Evolutionary conservation across 2,888 invertebrate genomes (phyloP), one percentile per base, ranked within the genome.

Genomic region (Drosophila cyrtoloma): DNA sequence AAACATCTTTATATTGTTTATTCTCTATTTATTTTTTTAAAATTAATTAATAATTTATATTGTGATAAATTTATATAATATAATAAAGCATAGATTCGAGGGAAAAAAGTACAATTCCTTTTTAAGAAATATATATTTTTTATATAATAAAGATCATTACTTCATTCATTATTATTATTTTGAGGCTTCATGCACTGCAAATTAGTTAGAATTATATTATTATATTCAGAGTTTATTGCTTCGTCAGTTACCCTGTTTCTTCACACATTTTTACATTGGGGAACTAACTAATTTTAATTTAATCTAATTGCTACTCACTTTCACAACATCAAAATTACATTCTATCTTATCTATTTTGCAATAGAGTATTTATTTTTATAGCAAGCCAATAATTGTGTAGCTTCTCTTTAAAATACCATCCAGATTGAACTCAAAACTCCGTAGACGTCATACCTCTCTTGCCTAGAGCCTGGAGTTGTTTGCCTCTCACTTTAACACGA

Each of bases 381-480:
- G 14, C 22, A 47, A 47, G 14, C 14, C 14, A 47, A 16, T 7
- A 47, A 47, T 19, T 52, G 19, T 52, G 28, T n/a, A 12, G 51
- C 19, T 10, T 19, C 6, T 28, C 19, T 19, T 51, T 16, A 16
- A 5, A 26, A 26, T 47, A 12, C 5, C 12, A 44, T 44, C 22
- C 22, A 14, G 3, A 22, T 14, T 3, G 22, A 44, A 22, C 12
- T 22, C 26, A 50, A 2, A 44, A 32, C 58, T 32, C 5, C 1
- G 0, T n/a, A 7, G 12, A 14, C n/a, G 14, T 5, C 26, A 12
- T 44, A 0, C 2, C 14, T 12, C n/a, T 28, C 3, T 19, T 19
- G 10, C 3, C 19, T 19, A 28, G 51, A 51, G 28, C 28, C 7
- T 22, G 9, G 47, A 51, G 10, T 19, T 51, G 51, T 51, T 19